phyloP scores from a whole-genome alignment of 2,113 vertebrate genomes.

The Tetrax tetrax region DNA sequence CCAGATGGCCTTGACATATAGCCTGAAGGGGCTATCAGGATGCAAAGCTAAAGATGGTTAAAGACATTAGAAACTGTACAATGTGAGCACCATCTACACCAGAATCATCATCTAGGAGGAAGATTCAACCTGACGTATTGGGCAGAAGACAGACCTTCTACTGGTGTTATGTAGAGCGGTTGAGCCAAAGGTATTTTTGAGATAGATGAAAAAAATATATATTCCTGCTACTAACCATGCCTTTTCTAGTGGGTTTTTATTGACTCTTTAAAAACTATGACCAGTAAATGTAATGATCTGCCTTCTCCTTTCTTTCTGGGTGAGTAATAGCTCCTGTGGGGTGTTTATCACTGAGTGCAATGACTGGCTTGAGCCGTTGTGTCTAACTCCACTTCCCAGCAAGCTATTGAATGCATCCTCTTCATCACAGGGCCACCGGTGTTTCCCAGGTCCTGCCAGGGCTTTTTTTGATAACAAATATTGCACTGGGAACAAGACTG shows the following conservation, averaged over 20 bases:
- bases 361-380: neutral
- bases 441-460: neutral
- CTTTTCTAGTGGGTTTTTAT: constrained; percentile 32
- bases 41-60: constrained; percentile 58
- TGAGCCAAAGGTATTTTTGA: neutral
- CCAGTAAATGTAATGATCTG: constrained; percentile 56
- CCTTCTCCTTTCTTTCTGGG: neutral
- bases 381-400: constrained; percentile 12
- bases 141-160: neutral
- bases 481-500: neutral
- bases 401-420: neutral
- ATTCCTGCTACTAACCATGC: neutral
- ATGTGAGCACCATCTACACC: neutral
- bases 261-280: constrained; percentile 27
- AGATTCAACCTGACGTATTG: constrained; percentile 3
- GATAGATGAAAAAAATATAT: neutral
- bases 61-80: constrained; percentile 60
- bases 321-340: constrained; percentile 26
- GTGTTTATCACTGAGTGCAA: constrained; percentile 11
- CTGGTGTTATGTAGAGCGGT: neutral
- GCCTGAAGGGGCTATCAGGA: constrained; percentile 60
- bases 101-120: neutral
- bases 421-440: neutral
- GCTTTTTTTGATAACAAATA: constrained; percentile 26
- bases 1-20: constrained; percentile 59